phyloP scores from a whole-genome alignment of 2,113 vertebrate genomes.

The Macquaria australasica region DNA sequence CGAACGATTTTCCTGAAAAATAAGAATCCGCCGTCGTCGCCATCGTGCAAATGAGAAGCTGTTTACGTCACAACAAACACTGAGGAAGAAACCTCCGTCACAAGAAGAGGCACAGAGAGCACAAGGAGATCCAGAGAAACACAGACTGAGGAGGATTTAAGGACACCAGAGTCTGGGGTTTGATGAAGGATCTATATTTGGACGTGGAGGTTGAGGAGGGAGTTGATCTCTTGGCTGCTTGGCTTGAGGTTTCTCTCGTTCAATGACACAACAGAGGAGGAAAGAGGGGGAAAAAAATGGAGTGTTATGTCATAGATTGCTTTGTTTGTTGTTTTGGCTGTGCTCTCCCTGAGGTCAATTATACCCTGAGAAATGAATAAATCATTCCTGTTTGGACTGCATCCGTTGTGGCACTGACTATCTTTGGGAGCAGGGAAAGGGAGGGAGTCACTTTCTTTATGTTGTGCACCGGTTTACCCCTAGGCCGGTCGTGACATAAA shows the following conservation, averaged over 20 bases:
- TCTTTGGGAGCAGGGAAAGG: too few relatives aligned
- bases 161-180: background rate
- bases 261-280: background rate
- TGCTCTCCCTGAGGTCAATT: too few relatives aligned
- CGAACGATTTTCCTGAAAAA: background rate
- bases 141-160: background rate
- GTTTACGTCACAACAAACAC: conserved; percentile 44
- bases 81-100: background rate
- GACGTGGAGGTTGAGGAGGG: background rate
- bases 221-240: background rate
- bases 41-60: background rate
- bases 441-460: too few relatives aligned
- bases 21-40: background rate
- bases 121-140: background rate
- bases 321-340: too few relatives aligned
- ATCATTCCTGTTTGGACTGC: too few relatives aligned
- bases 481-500: too few relatives aligned
- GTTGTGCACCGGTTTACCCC: too few relatives aligned
- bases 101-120: background rate
- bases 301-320: too few relatives aligned
- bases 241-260: background rate
- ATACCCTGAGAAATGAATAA: too few relatives aligned
- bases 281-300: too few relatives aligned
- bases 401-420: too few relatives aligned
- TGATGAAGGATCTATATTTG: conserved; percentile 26